Evolutionary conservation across 2,113 vertebrate genomes (phyloP).

Genomic region (Geococcyx californianus): DNA sequence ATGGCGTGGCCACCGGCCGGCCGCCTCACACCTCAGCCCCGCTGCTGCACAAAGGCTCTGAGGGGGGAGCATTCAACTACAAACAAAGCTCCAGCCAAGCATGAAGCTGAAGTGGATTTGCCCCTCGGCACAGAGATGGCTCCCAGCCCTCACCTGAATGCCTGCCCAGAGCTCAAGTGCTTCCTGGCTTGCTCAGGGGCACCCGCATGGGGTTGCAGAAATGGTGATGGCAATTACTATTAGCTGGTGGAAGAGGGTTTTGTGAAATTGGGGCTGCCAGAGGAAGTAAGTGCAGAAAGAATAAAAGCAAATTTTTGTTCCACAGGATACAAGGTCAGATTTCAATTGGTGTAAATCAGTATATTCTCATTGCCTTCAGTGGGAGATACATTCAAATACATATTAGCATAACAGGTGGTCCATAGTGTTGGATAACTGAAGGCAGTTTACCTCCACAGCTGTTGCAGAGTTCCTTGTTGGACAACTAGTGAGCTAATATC

Average conservation of each 20-base stretch:
- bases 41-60: conserved; percentile 69
- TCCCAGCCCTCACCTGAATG: background rate
- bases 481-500: background rate
- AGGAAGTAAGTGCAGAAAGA: background rate
- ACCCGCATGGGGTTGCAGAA: background rate
- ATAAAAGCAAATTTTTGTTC: background rate
- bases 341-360: background rate
- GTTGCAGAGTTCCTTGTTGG: background rate
- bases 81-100: conserved; percentile 80
- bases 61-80: conserved; percentile 68
- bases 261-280: background rate
- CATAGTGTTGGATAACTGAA: background rate
- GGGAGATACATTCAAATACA: background rate
- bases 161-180: background rate
- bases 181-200: background rate
- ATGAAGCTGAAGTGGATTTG: conserved; percentile 72
- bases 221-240: background rate
- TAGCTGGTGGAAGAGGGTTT: background rate
- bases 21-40: conserved; percentile 71
- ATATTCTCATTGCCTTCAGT: background rate
- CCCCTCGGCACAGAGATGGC: background rate
- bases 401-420: background rate
- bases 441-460: background rate
- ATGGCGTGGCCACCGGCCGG: conserved; percentile 65
- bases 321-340: background rate